Conservation (phyloP, 1,140 invertebrate species). For the Drosophila repleta region DNA sequence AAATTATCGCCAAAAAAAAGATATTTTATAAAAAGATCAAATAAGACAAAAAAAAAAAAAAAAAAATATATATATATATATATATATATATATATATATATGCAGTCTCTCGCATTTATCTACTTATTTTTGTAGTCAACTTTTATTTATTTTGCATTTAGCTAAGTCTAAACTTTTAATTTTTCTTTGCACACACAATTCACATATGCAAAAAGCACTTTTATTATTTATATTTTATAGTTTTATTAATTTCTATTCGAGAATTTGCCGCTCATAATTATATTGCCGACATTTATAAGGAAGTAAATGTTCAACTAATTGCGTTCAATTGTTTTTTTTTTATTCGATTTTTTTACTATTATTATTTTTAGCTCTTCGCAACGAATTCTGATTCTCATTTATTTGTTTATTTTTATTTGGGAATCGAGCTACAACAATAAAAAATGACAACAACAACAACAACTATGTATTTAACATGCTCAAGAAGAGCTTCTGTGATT, state of each 20-base stretch:
- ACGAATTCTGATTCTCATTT: constrained; percentile 11
- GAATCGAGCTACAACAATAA: background rate
- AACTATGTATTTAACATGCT: background rate
- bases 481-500: constrained; percentile 1
- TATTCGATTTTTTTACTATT: background rate
- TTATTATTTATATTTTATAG: constrained; percentile 16
- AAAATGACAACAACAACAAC: too few relatives aligned
- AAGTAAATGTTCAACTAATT: constrained; percentile 36
- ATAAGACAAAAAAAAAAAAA: too few relatives aligned
- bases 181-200: background rate
- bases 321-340: constrained; percentile 22
- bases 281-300: constrained; percentile 31
- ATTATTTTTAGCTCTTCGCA: constrained; percentile 14
- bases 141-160: too few relatives aligned
- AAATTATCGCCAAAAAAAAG: too few relatives aligned
- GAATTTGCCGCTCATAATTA: constrained; percentile 19
- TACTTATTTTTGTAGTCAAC: too few relatives aligned
- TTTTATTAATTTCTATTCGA: background rate
- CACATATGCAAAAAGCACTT: background rate
- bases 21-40: too few relatives aligned
- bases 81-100: too few relatives aligned
- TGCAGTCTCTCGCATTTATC: too few relatives aligned
- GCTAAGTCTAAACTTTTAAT: too few relatives aligned
- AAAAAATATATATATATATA: too few relatives aligned
- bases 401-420: constrained; percentile 4